Conservation (phyloP, 2,113 vertebrate species). For the Psephotus haematonotus region DNA sequence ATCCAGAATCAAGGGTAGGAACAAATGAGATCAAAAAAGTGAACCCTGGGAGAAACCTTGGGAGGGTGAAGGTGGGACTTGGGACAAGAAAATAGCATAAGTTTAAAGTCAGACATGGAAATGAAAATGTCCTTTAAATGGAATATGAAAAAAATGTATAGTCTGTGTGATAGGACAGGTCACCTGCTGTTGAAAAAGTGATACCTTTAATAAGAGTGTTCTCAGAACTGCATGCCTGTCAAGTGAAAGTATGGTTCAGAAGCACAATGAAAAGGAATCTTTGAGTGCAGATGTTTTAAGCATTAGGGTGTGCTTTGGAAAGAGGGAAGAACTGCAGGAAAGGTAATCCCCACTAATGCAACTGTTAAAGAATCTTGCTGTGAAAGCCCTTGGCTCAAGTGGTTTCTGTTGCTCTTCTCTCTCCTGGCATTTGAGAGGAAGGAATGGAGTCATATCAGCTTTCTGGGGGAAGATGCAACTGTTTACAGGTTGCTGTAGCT, state of each 20-base stretch:
- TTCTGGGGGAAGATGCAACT: neutral
- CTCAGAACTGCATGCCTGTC: neutral
- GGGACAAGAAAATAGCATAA: neutral
- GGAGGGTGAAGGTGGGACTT: neutral
- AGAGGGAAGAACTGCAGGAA: neutral
- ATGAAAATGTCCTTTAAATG: neutral
- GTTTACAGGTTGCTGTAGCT: neutral
- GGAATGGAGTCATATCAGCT: neutral
- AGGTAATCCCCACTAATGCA: neutral
- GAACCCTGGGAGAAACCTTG: neutral
- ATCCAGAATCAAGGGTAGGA: constrained; percentile 75
- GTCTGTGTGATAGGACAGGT: neutral
- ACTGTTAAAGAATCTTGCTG: neutral
- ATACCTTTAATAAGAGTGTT: neutral
- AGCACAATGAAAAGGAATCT: neutral
- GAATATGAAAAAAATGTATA: neutral
- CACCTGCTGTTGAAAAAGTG: neutral
- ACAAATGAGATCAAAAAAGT: neutral
- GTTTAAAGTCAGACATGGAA: neutral
- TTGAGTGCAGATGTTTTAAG: neutral
- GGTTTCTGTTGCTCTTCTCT: neutral
- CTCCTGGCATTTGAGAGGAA: neutral
- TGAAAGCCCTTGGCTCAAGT: neutral
- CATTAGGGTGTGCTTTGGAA: neutral
- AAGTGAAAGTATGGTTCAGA: neutral